Percentiles rank a stretch among this genome's conserved stretches.
Evolutionary conservation across 2,113 vertebrate genomes (phyloP).

Genomic region (Prunella fulvescens): DNA sequence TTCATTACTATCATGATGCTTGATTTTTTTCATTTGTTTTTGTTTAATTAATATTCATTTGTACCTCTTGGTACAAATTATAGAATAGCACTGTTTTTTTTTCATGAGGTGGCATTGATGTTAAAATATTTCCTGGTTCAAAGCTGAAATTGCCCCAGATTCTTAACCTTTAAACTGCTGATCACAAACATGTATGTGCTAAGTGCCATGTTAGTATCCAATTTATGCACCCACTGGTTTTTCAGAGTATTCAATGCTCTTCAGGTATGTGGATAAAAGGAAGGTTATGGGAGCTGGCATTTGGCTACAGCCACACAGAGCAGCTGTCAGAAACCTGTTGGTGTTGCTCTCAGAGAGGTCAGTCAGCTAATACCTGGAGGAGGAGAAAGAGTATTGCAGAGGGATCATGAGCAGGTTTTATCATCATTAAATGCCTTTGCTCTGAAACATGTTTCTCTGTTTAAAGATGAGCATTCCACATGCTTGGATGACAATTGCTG

Average conservation of each 20-base stretch:
- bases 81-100: neutral
- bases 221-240: neutral
- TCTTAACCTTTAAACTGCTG: neutral
- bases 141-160: neutral
- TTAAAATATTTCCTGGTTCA: neutral
- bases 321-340: neutral
- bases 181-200: neutral
- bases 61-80: neutral
- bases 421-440: neutral
- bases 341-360: neutral
- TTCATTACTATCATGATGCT: neutral
- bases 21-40: neutral
- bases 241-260: neutral
- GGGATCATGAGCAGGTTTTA: neutral
- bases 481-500: neutral
- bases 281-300: neutral
- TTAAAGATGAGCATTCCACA: neutral
- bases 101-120: neutral
- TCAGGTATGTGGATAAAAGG: neutral
- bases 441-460: neutral
- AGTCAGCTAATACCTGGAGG: neutral
- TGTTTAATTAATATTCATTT: neutral
- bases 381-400: neutral
- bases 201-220: neutral
- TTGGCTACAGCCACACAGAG: neutral